Evolutionary conservation across 2,113 vertebrate species (phyloP).

Genomic region (Bostrychus sinensis): DNA sequence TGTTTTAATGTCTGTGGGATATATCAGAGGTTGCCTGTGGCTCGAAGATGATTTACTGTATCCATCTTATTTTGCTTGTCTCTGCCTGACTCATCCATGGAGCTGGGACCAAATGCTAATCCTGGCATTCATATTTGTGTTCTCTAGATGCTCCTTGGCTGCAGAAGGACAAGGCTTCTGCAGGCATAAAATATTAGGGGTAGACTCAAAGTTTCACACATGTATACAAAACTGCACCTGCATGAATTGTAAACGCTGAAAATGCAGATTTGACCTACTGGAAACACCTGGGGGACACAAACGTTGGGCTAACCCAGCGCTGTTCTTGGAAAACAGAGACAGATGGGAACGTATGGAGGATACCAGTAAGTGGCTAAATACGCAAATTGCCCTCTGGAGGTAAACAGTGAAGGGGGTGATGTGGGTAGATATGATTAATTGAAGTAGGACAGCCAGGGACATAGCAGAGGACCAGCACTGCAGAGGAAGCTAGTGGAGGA

Average conservation of each 20-base stretch:
- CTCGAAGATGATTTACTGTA: slow-evolving; percentile 61
- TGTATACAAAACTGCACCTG: slow-evolving; percentile 12
- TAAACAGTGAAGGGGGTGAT: slow-evolving; percentile 58
- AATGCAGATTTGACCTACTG: slow-evolving; percentile 23
- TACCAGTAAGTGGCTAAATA: slow-evolving; percentile 63
- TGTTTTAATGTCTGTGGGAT: slow-evolving; percentile 45
- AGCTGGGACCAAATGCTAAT: slow-evolving; percentile 66
- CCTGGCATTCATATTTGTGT: slow-evolving; percentile 59
- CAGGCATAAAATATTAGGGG: slow-evolving; percentile 11
- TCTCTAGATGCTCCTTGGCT: slow-evolving; percentile 38
- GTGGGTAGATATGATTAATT: slow-evolving; percentile 75
- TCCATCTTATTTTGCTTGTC: slow-evolving; percentile 14
- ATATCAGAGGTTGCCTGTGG: slow-evolving; percentile 52
- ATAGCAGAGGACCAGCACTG: slow-evolving; percentile 57
- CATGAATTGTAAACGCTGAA: slow-evolving; percentile 15
- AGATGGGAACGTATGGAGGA: slow-evolving; percentile 40
- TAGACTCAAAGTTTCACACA: neutral
- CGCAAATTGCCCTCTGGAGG: slow-evolving; percentile 73
- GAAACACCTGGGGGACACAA: slow-evolving; percentile 1
- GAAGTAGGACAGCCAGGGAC: slow-evolving; percentile 76
- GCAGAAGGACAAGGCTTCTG: slow-evolving; percentile 32
- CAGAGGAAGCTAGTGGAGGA: slow-evolving; percentile 69
- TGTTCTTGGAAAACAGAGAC: slow-evolving; percentile 27
- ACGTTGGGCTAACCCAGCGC: neutral
- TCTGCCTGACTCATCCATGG: slow-evolving; percentile 64